These are phyloP conservation scores for Xylota sylvarum DNA, from an alignment of 2,888 invertebrate genomes.

Conservation along the genomic window DNA sequence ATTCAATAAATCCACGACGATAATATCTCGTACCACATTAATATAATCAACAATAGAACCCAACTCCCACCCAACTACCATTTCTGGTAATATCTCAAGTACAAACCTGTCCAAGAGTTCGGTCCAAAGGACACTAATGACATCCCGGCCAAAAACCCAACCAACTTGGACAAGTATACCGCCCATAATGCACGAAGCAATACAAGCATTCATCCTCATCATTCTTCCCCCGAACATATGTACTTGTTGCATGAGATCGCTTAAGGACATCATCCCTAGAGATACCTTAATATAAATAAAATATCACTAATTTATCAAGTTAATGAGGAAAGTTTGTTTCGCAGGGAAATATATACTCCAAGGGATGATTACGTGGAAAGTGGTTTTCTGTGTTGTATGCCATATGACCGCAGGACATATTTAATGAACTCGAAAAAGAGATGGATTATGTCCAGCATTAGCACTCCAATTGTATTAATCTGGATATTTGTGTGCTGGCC, in stretches of 20 bases:
- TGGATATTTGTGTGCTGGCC: constrained; percentile 18
- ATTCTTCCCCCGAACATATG: constrained; percentile 1
- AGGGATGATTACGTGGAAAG: constrained; percentile 42
- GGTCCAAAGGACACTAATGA: constrained; percentile 27
- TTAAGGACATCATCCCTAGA: constrained; percentile 51
- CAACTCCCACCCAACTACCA: background rate
- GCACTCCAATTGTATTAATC: constrained; percentile 42
- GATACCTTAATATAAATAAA: constrained; percentile 73
- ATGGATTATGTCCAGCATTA: constrained; percentile 52
- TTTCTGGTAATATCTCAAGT: background rate
- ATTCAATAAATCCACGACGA: constrained; percentile 30
- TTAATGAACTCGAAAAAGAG: constrained; percentile 67
- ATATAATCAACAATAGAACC: constrained; percentile 4
- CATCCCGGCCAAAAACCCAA: constrained; percentile 5
- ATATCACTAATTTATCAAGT: constrained; percentile 75
- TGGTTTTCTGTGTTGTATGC: constrained; percentile 56
- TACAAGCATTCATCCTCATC: constrained; percentile 4
- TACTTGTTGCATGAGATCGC: constrained; percentile 65
- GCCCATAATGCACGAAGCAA: constrained; percentile 3
- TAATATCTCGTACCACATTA: constrained; percentile 25
- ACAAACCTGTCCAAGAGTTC: constrained; percentile 12
- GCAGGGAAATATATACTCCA: constrained; percentile 38
- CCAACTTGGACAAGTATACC: constrained; percentile 5
- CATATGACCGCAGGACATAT: constrained; percentile 69
- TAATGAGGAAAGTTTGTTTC: constrained; percentile 73